Base-by-base conservation (phyloP, 2,888 invertebrate genomes). In the Unio pictorum region DNA sequence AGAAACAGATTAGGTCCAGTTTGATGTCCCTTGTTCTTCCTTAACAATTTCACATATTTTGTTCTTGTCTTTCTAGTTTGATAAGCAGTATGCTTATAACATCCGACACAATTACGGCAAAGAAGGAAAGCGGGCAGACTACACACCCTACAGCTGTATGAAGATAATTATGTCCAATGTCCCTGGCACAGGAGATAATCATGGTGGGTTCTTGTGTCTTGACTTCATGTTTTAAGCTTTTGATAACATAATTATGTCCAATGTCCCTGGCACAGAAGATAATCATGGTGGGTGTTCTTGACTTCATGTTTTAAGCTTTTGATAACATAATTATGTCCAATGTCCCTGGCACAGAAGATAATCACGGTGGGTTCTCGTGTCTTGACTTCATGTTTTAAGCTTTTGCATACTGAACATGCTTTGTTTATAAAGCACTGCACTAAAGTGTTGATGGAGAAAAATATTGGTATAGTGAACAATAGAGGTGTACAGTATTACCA, bases 61-160 rank as follows among this genome's bases (percentile, higher is more conserved):
- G 66, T 62, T 57, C 63, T 54, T 57, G 17, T 81, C 45, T 45
- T 45, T 87, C 55, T 88, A 95, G 92, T 99, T 99, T 92, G 95
- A 97, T 69, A 98, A 98, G 88, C 92, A 94, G 78, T 96, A 99
- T 91, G 92, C 95, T 3, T 99, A 99, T 89, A 93, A 93, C 87
- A 94, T 99, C 66, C 93, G 96, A 30, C 97, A 98, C 90, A 95
- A 94, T 88, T 99, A 96, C 91, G 99, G 99, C 34, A 96, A 97
- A 91, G 98, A 96, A 88, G 99, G 99, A 1, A 95, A 94, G 81
- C 94, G 95, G 89, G 93, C 93, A 4, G 95, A 95, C 88, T 98
- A 96, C 87, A 93, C 95, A 0, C 96, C 99, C 0, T 95, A 95
- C 84, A 89, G 90, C 83, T 99, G 99, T 90, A 91, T 95, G 83